Base-by-base conservation (phyloP, 2,797 vertebrate genomes). In the Cynopterus sphinx region DNA sequence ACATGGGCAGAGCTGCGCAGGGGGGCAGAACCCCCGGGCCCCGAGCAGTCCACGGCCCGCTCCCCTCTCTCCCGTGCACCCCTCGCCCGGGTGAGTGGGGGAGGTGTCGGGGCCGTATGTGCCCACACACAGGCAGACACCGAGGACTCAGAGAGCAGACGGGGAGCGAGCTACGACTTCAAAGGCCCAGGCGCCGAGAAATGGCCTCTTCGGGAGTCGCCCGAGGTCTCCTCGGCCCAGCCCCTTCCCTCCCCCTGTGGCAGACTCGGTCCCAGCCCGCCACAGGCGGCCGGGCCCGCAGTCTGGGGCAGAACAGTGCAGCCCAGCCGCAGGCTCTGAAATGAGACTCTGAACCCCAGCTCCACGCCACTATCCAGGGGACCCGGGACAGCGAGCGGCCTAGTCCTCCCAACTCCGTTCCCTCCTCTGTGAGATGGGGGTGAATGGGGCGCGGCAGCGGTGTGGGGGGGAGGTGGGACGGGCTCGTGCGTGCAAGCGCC, bases 11-110 rank as follows among this genome's bases (percentile, higher is more conserved):
- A 41, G 79, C 0, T 17, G 39, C 61, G 12, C 3, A n/a, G 43
- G 7, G 39, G 53, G 59, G 7, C 28, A 24, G 71, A 59, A 19
- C 7, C 0, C 19, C 36, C 6, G 53, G 6, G 6, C 26, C 10
- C 0, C 9, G 43, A 5, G 6, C 46, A 21, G n/a, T 19, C 33
- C 15, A 0, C 0, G 0, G 24, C 26, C 28, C 53, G 4, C 0
- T 7, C 59, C 24, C 9, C 19, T 3, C 51, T 55, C 46, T 43
- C 26, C 2, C 24, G 0, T 1, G 36, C 9, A 15, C 28, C 5
- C n/a, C 39, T 15, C 41, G 36, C 12, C 16, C 0, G 1, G 26
- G 41, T 33, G 28, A 55, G 19, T 5, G 17, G 10, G 31, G 39
- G 43, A 9, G 2, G 11, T 4, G 53, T 46, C 17, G 49, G 26